Evolutionary conservation across 2,888 invertebrate species (phyloP), one percentile per base, ranked within the genome.

Genomic region (Drosophila paranaensis): DNA sequence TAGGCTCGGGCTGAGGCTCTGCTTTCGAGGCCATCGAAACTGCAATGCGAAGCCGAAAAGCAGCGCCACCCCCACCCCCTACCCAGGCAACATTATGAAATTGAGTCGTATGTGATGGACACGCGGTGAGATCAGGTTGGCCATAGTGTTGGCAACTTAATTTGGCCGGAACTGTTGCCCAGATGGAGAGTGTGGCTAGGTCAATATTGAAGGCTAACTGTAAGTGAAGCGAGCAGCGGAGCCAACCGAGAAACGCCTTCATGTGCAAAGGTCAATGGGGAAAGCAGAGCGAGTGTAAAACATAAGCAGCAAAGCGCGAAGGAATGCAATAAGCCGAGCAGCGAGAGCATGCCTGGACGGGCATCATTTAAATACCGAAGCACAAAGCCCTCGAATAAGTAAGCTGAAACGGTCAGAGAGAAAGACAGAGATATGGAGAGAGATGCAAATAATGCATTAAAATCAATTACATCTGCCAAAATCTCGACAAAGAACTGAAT

Each of bases 1-100:
- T 67, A 61, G 37, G 30, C 27, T 55, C 33, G 9, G 20, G 43
- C 33, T 51, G 30, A 33, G 16, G 25, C 50, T 73, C 45, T 50
- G 13, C 9, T 50, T 60, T 46, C 39, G 46, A 60, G 79, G 50
- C 48, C 74, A 74, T 62, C 30, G 60, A 57, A 74, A 60, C 42
- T 70, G 45, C 70, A 65, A 54, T 16, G 40, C n/a, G n/a, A 13
- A 51, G n/a, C 37, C 20, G n/a, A 33, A 33, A 3, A 30, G 40
- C 16, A 45, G 25, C 25, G 46, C 39, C 37, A 40, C 25, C 51
- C 35, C 20, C 20, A 20, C 51, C 35, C 20, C 20, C 20, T 20
- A 20, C 20, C 20, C 20, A 2, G 53, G 46, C 58, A 46, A 58
- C 35, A 57, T 74, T 64, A 71, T 72, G 66, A 58, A 76, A 69